These are phyloP conservation scores for Babylonia areolata DNA, from an alignment of 1,140 invertebrate species.

Conservation along the genomic window DNA sequence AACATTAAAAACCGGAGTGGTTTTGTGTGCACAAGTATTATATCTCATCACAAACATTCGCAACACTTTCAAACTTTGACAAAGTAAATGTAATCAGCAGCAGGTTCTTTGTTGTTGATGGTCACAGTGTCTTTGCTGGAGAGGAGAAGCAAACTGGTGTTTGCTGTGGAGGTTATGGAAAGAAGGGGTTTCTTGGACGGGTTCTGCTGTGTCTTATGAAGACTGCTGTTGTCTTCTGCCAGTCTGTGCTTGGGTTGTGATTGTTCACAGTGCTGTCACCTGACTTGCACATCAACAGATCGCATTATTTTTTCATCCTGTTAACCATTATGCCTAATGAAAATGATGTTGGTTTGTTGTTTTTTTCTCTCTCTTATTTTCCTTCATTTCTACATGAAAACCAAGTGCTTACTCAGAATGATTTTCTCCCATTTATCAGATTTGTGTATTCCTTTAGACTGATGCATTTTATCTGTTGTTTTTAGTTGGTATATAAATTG, in stretches of 20 bases:
- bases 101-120: too few relatives aligned
- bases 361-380: too few relatives aligned
- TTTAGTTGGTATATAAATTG: too few relatives aligned
- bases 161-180: not conserved
- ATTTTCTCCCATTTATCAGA: not conserved
- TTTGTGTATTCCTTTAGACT: not conserved
- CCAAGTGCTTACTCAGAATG: not conserved
- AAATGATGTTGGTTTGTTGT: not conserved
- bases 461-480: not conserved
- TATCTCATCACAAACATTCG: too few relatives aligned
- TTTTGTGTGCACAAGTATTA: too few relatives aligned
- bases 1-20: too few relatives aligned
- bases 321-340: not conserved
- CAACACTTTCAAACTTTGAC: too few relatives aligned
- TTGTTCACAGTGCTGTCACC: not conserved
- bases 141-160: too few relatives aligned
- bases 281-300: constrained; percentile 14
- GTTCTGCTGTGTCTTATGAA: not conserved
- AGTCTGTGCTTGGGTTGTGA: constrained; percentile 27
- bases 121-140: too few relatives aligned
- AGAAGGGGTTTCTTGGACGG: not conserved
- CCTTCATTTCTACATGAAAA: not conserved
- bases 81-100: too few relatives aligned
- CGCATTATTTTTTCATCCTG: constrained; percentile 17
- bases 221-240: constrained; percentile 12